phyloP scores from a whole-genome alignment of 2,113 vertebrate genomes.

The Podarcis cretensis region DNA sequence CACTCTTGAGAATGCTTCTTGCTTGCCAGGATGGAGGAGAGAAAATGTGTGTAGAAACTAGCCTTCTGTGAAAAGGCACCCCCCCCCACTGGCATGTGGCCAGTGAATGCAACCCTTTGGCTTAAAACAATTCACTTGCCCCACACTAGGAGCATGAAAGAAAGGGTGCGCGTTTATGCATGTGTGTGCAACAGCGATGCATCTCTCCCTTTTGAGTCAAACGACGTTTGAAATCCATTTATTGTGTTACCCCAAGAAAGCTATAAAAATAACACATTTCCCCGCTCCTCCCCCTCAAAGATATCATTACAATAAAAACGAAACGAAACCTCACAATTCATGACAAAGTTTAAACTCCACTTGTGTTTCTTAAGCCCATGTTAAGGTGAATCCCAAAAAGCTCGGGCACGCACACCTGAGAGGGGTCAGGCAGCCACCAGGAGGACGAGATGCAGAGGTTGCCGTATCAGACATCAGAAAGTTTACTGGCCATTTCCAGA shows the following conservation, averaged over 20 bases:
- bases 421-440: no score
- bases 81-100: no score
- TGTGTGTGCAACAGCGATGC: not conserved
- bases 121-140: no score
- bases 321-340: slow-evolving; percentile 63
- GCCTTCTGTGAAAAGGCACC: no score
- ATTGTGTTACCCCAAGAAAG: slow-evolving; percentile 67
- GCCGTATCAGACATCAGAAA: not conserved
- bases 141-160: not conserved
- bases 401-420: not conserved
- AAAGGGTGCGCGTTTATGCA: not conserved
- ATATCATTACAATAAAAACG: slow-evolving; percentile 52
- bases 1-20: no score
- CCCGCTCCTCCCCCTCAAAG: slow-evolving; percentile 11
- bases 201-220: not conserved
- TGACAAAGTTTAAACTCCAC: slow-evolving; percentile 28
- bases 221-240: slow-evolving; percentile 52
- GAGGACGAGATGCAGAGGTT: not conserved
- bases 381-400: not conserved
- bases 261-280: slow-evolving; percentile 72
- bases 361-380: not conserved
- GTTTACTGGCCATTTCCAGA: not conserved
- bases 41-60: no score
- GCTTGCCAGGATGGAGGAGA: no score
- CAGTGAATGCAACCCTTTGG: no score